Evolutionary conservation across 2,113 vertebrate genomes (phyloP).

Genomic region (Microcebus griseorufus): DNA sequence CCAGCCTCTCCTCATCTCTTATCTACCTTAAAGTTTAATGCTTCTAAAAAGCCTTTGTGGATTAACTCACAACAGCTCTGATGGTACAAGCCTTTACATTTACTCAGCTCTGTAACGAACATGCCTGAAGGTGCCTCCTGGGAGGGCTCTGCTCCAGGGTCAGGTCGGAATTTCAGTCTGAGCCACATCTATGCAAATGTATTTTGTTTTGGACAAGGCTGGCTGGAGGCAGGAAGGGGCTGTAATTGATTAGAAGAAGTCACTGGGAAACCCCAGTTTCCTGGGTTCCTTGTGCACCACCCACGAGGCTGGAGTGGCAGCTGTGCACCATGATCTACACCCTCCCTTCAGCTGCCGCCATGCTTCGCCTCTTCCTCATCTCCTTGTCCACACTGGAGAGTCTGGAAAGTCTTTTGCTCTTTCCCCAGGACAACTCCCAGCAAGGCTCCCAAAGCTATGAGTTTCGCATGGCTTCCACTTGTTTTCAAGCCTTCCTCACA

Average conservation of each 20-base stretch:
- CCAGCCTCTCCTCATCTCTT: neutral
- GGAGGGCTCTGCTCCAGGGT: neutral
- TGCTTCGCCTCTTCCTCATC: neutral
- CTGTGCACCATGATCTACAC: neutral
- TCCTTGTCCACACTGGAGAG: neutral
- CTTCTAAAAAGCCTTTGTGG: neutral
- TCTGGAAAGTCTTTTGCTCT: slow-evolving; percentile 3
- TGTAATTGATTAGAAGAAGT: neutral
- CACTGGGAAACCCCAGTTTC: neutral
- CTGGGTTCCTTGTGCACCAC: neutral
- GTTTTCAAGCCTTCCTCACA: slow-evolving; percentile 4
- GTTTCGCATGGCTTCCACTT: neutral
- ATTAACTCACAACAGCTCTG: neutral
- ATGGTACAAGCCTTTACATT: neutral
- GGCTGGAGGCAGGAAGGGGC: neutral
- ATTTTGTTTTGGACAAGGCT: neutral
- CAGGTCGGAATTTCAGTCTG: slow-evolving; percentile 3
- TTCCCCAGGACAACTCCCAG: neutral
- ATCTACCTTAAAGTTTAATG: neutral
- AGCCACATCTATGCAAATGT: neutral
- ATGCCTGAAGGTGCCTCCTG: neutral
- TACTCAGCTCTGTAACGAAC: slow-evolving; percentile 5
- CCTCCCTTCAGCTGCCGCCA: neutral
- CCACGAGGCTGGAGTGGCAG: neutral
- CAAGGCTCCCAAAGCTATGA: slow-evolving; percentile 10